Conservation (phyloP, 2,888 invertebrate species). For the Drosophila kuntzei region DNA sequence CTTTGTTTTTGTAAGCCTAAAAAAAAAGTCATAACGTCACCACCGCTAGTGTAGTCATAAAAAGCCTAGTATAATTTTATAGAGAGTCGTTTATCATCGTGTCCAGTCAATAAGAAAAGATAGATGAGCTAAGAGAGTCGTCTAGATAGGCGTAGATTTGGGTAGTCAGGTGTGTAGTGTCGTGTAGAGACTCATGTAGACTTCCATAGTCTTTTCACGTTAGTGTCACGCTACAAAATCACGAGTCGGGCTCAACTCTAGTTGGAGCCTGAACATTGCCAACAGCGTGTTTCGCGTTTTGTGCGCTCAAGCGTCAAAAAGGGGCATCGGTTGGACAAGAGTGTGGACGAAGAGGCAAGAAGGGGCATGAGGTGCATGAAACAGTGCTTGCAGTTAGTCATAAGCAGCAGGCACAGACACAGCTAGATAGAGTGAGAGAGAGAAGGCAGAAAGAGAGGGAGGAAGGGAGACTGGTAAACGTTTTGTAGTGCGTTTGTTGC, state of each 20-base stretch:
- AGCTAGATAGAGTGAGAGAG: conserved; percentile 4
- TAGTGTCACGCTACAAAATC: conserved; percentile 11
- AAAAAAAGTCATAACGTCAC: no score
- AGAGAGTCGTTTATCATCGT: neutral
- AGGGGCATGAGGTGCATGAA: neutral
- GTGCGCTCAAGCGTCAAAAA: conserved; percentile 68
- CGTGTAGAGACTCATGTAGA: neutral
- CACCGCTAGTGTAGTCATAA: neutral
- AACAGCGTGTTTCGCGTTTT: conserved; percentile 36
- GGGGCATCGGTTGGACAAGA: conserved; percentile 19
- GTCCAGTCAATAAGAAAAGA: no score
- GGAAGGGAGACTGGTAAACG: conserved; percentile 46
- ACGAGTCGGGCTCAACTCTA: conserved; percentile 15
- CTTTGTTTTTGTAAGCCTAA: no score
- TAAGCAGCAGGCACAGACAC: conserved; percentile 55
- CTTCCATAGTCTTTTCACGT: neutral
- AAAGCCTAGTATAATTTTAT: neutral
- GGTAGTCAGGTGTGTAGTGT: neutral
- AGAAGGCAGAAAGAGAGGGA: neutral
- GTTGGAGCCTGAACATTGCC: conserved; percentile 7
- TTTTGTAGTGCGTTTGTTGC: conserved; percentile 81
- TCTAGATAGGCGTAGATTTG: no score
- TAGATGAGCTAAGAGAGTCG: no score
- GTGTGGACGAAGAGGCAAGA: neutral
- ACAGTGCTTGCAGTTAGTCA: conserved; percentile 72